Evolutionary conservation across 1,140 invertebrate genomes (phyloP).

Genomic region (Achroia grisella): DNA sequence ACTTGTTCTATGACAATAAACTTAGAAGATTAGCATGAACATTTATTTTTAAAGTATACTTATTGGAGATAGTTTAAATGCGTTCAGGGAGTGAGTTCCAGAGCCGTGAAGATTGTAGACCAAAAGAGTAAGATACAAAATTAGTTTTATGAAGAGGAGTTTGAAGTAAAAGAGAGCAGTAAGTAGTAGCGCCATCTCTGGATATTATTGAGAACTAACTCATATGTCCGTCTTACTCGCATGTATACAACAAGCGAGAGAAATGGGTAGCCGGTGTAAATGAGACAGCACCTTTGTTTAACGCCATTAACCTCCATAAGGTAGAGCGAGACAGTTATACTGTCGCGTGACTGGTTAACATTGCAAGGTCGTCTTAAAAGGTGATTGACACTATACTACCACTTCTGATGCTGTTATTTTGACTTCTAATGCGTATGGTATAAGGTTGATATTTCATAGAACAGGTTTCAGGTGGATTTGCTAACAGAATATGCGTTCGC

Average conservation of each 20-base stretch:
- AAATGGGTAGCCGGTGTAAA: constrained; percentile 4
- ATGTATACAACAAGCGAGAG: constrained; percentile 5
- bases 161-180: too few species aligned
- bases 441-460: constrained; percentile 1
- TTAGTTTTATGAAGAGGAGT: too few species aligned
- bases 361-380: constrained; percentile 60
- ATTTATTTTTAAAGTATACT: too few species aligned
- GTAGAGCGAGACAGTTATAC: constrained; percentile 13
- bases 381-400: constrained; percentile 38
- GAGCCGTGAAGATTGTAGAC: too few species aligned
- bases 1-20: too few species aligned
- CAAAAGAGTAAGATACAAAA: too few species aligned
- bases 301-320: constrained; percentile 4
- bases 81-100: too few species aligned
- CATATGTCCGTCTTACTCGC: constrained; percentile 15
- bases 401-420: not conserved
- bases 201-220: not conserved
- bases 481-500: constrained; percentile 7
- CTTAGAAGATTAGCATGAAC: too few species aligned
- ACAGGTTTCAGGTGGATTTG: not conserved
- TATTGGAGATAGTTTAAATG: too few species aligned
- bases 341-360: constrained; percentile 47
- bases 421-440: not conserved
- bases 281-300: not conserved
- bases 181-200: constrained; percentile 20